These are phyloP conservation scores for Orthosia gracilis DNA, from an alignment of 2,888 invertebrate species.

Conservation along the genomic window DNA sequence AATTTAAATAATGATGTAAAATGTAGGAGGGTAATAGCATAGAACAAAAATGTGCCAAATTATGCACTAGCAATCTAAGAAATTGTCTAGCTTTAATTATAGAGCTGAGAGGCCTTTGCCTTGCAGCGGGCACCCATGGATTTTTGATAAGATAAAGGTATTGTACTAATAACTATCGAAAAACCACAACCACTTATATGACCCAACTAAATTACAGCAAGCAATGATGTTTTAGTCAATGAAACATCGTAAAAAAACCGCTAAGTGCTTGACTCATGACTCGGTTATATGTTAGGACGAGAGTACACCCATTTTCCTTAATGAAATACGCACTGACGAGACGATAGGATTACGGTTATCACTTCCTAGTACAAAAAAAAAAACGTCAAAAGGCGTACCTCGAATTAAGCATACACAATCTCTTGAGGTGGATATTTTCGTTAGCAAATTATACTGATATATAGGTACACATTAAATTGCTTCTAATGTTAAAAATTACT, in stretches of 20 bases:
- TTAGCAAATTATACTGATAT: background rate
- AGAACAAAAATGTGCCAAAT: background rate
- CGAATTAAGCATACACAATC: background rate
- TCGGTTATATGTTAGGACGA: constrained; percentile 7
- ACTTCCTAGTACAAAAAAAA: constrained; percentile 2
- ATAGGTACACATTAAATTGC: background rate
- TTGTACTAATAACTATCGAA: background rate
- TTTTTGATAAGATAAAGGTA: background rate
- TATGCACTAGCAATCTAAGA: background rate
- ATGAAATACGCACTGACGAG: constrained; percentile 8
- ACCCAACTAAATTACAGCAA: background rate
- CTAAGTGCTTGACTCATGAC: constrained; percentile 9
- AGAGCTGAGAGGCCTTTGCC: background rate
- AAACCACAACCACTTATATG: background rate
- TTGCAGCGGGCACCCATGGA: background rate
- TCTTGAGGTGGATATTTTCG: background rate
- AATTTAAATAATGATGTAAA: background rate
- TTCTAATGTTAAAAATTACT: constrained; percentile 27
- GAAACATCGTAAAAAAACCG: constrained; percentile 1
- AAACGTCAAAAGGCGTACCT: background rate
- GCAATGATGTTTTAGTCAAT: background rate
- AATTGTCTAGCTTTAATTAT: background rate
- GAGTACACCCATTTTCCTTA: constrained; percentile 47
- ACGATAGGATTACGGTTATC: constrained; percentile 16
- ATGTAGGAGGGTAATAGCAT: background rate